phyloP scores from a whole-genome alignment of 2,797 vertebrate species.

The Liasis olivaceus region DNA sequence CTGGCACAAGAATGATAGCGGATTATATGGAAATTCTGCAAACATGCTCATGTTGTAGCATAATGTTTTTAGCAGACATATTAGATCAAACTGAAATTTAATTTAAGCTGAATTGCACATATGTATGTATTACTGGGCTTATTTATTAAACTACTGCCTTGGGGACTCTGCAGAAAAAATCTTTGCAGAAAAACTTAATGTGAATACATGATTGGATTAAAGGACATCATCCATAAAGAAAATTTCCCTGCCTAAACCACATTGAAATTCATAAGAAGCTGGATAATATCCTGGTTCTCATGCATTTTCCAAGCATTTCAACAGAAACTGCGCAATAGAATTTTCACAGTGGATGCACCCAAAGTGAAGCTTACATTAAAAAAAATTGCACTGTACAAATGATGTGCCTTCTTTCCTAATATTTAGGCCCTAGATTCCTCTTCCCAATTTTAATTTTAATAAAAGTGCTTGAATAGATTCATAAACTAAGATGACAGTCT shows the following conservation, averaged over 20 bases:
- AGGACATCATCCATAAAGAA: not conserved
- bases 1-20: slow-evolving; percentile 29
- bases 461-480: not conserved
- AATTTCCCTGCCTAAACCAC: not conserved
- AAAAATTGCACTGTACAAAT: not conserved
- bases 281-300: not conserved
- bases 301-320: not conserved
- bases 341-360: not conserved
- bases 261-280: not conserved
- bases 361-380: not conserved
- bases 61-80: slow-evolving; percentile 50
- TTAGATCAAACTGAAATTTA: slow-evolving; percentile 45
- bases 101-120: slow-evolving; percentile 32
- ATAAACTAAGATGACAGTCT: not conserved
- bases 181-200: not conserved
- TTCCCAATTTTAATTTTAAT: not conserved
- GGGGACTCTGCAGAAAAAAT: not conserved
- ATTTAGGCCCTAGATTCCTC: not conserved
- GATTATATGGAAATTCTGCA: slow-evolving; percentile 28
- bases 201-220: not conserved
- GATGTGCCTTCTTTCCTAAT: not conserved
- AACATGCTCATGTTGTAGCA: slow-evolving; percentile 7
- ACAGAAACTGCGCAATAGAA: not conserved
- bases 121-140: fast-evolving
- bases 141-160: slow-evolving; percentile 7